Evolutionary conservation across 64 coral and sea anemone genomes (phyloP).

Genomic region (Montipora sp.): DNA sequence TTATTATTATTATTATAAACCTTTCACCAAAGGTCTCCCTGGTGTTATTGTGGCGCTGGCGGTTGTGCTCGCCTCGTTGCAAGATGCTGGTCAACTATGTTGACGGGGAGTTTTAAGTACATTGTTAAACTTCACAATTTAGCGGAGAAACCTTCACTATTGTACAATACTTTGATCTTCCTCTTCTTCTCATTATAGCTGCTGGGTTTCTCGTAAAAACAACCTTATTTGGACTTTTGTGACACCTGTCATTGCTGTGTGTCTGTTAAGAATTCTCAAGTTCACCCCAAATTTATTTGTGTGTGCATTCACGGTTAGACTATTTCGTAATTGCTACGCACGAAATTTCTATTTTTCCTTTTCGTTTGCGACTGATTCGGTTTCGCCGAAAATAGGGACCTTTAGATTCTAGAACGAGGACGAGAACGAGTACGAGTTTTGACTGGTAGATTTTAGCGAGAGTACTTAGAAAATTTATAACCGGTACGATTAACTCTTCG

Average conservation of each 20-base stretch:
- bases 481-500: too few species aligned
- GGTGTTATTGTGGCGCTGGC: conserved; percentile 28
- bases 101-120: conserved; percentile 58
- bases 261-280: not conserved
- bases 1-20: too few species aligned
- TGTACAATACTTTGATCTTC: not conserved
- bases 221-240: conserved; percentile 63
- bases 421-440: too few species aligned
- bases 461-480: too few species aligned
- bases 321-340: too few species aligned
- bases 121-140: not conserved
- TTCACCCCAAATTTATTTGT: too few species aligned
- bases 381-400: too few species aligned
- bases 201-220: conserved; percentile 64
- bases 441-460: too few species aligned
- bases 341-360: too few species aligned
- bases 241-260: conserved; percentile 39
- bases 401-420: too few species aligned
- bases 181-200: not conserved
- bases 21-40: conserved; percentile 15
- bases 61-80: conserved; percentile 22
- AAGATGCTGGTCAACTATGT: conserved; percentile 51
- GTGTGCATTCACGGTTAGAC: too few species aligned
- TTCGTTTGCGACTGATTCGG: too few species aligned
- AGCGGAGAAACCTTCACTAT: not conserved